phyloP scores from a whole-genome alignment of 1,140 invertebrate genomes.

The Tetragonula clypearis region DNA sequence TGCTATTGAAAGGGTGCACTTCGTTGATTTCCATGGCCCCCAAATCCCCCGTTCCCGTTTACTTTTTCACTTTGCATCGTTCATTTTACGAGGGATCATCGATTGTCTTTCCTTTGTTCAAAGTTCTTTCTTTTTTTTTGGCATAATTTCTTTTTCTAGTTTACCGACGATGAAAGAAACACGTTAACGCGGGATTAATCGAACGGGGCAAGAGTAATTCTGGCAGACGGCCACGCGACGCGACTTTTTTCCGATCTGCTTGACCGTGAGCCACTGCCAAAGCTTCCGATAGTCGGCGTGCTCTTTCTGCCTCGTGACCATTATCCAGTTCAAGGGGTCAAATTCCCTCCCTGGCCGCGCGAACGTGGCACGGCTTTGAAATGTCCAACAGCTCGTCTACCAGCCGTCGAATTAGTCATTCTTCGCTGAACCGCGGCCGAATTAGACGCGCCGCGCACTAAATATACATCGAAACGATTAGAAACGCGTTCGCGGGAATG shows the following conservation, averaged over 20 bases:
- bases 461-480: constrained; percentile 46
- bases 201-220: constrained; percentile 44
- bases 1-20: too few species aligned
- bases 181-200: constrained; percentile 21
- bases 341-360: constrained; percentile 43
- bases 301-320: constrained; percentile 42
- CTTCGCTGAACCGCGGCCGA: constrained; percentile 40
- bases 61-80: too few species aligned
- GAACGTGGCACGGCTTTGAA: constrained; percentile 34
- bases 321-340: constrained; percentile 51
- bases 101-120: too few species aligned
- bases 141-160: not conserved
- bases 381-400: constrained; percentile 16
- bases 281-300: constrained; percentile 54
- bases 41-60: not conserved
- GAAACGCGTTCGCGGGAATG: constrained; percentile 47
- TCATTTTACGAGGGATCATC: not conserved
- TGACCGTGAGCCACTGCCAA: constrained; percentile 67
- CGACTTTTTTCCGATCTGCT: constrained; percentile 42
- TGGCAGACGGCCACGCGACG: constrained; percentile 43
- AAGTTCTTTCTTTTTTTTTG: not conserved
- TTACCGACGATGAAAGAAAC: constrained; percentile 3
- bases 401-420: constrained; percentile 51
- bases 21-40: too few species aligned
- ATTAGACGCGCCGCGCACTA: constrained; percentile 37